Base-by-base conservation (phyloP, 1,140 invertebrate genomes). In the Rhizoglyphus robini region DNA sequence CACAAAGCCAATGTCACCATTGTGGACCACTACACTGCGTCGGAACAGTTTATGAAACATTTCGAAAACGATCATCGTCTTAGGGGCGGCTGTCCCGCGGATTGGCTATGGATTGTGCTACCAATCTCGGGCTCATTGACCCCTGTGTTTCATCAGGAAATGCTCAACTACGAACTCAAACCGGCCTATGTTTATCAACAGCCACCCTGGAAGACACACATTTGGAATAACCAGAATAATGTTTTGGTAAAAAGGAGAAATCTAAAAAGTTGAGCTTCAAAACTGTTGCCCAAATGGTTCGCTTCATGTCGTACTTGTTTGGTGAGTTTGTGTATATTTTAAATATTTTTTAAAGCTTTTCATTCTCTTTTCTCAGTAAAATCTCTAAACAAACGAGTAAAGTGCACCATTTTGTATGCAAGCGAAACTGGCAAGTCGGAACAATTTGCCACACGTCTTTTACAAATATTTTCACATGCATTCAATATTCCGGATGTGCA, bases 91-190 rank as follows among this genome's bases (percentile, higher is more conserved):
- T 95, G 91, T 76, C 91, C 90, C 1, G 88, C 88, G 2, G 92
- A 96, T 79, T 96, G 93, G 93, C 84, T 94, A 23, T 96, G 92
- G 93, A 88, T 96, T 63, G 89, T 95, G 2, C 93, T 92, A 1
- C 92, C 93, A 0, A 82, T 95, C 73, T 91, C 89, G 3, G 86
- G 88, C 18, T 90, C 88, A 4, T 81, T 89, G 15, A 89, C 87
- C 2, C 87, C 89, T 0, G 90, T 96, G 0, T 96, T 93, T 75
- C 93, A 96, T 75, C 91, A 95, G 76, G 92, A 96, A 79, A 94
- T 96, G 90, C 83, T 90, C 2, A 77, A 88, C 36, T 96, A 96
- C 76, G 84, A 86, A 74, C 77, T 96, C 62, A 88, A 88, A 72
- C 91, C 91, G 2, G 85, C 86, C 4, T 95, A 93, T 73, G 88